phyloP scores from a whole-genome alignment of 2,113 vertebrate genomes.

The Callipepla squamata region DNA sequence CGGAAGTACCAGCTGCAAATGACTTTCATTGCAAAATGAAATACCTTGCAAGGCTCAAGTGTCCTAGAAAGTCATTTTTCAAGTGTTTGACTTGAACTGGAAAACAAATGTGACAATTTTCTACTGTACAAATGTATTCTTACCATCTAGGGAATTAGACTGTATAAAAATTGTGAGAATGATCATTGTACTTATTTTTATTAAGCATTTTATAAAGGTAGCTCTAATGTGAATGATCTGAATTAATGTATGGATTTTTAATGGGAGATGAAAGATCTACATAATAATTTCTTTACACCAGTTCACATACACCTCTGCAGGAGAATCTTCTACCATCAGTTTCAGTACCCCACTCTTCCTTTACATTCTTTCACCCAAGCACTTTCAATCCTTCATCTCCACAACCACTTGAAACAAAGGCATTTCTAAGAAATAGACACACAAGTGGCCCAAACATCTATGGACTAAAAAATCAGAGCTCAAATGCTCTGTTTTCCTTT shows the following conservation, averaged over 20 bases:
- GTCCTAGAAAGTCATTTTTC: not conserved
- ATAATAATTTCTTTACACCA: not conserved
- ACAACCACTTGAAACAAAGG: not conserved
- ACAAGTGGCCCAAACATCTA: not conserved
- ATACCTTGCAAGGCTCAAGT: not conserved
- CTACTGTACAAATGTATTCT: not conserved
- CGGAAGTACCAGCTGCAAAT: not conserved
- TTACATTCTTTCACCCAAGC: not conserved
- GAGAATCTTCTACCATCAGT: not conserved
- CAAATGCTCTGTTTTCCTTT: not conserved
- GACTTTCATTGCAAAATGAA: not conserved
- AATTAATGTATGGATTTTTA: not conserved
- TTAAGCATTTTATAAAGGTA: not conserved
- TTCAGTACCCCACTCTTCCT: not conserved
- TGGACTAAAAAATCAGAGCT: not conserved
- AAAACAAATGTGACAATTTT: not conserved
- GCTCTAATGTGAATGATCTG: not conserved
- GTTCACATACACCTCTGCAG: not conserved
- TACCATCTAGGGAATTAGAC: not conserved
- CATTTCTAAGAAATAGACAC: not conserved
- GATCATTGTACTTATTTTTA: not conserved
- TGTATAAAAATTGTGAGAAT: not conserved
- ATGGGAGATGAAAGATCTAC: not conserved
- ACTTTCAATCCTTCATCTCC: not conserved
- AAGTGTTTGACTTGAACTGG: not conserved